phyloP scores from a whole-genome alignment of 2,888 invertebrate species.

The Sinopyrophorus schimmeli region DNA sequence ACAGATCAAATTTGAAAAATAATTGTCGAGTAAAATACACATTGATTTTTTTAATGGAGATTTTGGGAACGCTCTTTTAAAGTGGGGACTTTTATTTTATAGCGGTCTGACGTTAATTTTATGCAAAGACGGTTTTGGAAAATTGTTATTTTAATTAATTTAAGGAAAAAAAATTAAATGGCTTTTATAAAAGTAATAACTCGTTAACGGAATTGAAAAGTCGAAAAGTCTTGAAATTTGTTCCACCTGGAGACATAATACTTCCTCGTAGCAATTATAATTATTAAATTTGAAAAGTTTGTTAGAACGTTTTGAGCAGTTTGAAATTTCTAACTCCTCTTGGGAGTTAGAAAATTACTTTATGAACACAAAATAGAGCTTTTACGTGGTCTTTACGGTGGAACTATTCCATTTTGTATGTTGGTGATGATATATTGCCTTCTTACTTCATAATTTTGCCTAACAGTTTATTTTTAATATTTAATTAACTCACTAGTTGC shows the following conservation, averaged over 20 bases:
- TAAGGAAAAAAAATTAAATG: no score
- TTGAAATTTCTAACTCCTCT: constrained; percentile 21
- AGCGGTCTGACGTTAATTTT: no score
- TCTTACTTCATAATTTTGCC: constrained; percentile 9
- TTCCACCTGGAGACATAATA: constrained; percentile 18
- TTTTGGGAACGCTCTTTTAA: no score
- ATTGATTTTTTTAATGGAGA: no score
- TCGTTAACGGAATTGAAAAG: constrained; percentile 5
- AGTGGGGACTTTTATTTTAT: no score
- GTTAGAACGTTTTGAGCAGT: constrained; percentile 11
- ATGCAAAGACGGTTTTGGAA: no score
- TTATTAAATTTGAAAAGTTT: constrained; percentile 27
- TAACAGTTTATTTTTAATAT: neutral
- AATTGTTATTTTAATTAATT: no score
- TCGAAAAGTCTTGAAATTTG: constrained; percentile 5
- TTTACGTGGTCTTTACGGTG: constrained; percentile 17
- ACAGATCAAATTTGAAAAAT: no score
- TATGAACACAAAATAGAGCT: constrained; percentile 18
- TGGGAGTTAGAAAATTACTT: constrained; percentile 23
- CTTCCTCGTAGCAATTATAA: constrained; percentile 20
- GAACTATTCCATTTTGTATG: constrained; percentile 9
- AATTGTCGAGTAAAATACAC: no score
- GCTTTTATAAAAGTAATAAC: no score
- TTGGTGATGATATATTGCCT: constrained; percentile 11
- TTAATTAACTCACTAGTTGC: no score